Conservation (phyloP, 2,888 invertebrate genomes). For the Doris montereyensis region DNA sequence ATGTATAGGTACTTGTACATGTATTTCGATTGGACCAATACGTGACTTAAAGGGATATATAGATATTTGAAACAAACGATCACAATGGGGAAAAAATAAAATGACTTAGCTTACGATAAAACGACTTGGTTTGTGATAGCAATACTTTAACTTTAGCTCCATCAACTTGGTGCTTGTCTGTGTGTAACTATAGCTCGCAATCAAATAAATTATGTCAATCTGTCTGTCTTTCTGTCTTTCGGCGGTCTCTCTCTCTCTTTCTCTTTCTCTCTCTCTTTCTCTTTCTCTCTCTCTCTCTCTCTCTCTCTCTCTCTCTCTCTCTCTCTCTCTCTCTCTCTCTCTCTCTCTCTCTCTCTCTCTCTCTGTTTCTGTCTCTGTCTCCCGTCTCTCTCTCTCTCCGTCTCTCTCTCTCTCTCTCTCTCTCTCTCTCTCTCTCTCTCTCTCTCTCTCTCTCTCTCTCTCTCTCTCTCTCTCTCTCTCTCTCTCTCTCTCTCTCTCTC, state of each 20-base stretch:
- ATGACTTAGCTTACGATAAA: too few relatives aligned
- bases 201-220: background rate
- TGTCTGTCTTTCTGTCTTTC: constrained; percentile 26
- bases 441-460: background rate
- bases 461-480: constrained; percentile 9
- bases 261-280: background rate
- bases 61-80: too few relatives aligned
- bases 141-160: too few relatives aligned
- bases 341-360: background rate
- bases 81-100: too few relatives aligned
- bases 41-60: too few relatives aligned
- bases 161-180: too few relatives aligned
- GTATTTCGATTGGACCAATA: background rate
- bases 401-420: constrained; percentile 3
- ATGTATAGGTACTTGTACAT: background rate
- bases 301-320: background rate
- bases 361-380: too few relatives aligned
- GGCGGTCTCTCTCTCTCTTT: background rate
- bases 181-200: background rate
- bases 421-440: background rate
- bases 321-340: constrained; percentile 1
- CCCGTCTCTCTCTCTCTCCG: too few relatives aligned
- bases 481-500: background rate
- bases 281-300: background rate
- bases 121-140: too few relatives aligned